A percentile compares a stretch with the other conserved stretches of the same genome.
Conservation (phyloP, 2,888 invertebrate species). For the Calliphora vomitoria region DNA sequence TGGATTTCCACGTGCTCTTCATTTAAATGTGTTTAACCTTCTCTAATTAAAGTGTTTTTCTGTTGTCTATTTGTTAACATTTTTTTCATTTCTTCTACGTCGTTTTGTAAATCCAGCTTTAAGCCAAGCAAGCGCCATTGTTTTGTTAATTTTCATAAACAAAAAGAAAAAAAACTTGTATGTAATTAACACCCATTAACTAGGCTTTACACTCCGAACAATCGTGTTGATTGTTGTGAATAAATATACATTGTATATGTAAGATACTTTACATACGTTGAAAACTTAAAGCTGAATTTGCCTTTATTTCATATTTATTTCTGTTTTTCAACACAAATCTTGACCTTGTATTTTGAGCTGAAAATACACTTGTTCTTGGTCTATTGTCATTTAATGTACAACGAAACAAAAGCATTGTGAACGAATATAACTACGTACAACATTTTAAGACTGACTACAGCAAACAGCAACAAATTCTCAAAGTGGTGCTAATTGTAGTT, state of each 20-base stretch:
- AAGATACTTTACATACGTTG: not conserved
- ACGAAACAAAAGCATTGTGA: not conserved
- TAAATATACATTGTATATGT: not conserved
- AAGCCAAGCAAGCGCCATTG: constrained; percentile 65
- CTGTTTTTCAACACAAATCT: constrained; percentile 28
- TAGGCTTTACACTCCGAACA: constrained; percentile 60
- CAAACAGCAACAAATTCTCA: constrained; percentile 46
- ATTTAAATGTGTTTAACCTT: constrained; percentile 50
- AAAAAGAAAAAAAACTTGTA: constrained; percentile 37
- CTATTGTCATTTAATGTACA: constrained; percentile 25
- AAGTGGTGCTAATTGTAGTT: constrained; percentile 57
- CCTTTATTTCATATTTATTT: not conserved
- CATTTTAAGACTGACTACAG: constrained; percentile 22
- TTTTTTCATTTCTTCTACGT: not conserved
- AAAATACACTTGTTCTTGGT: constrained; percentile 41
- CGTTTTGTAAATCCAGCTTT: not conserved
- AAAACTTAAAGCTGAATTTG: not conserved
- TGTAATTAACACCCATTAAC: constrained; percentile 72
- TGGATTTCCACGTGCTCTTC: constrained; percentile 57
- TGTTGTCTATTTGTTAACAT: constrained; percentile 4
- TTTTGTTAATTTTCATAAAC: constrained; percentile 50
- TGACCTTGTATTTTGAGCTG: constrained; percentile 62
- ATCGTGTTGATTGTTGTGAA: constrained; percentile 45
- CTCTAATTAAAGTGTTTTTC: constrained; percentile 52
- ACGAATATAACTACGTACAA: not conserved